Conservation (phyloP, 2,113 vertebrate species). For the Nanorana parkeri region DNA sequence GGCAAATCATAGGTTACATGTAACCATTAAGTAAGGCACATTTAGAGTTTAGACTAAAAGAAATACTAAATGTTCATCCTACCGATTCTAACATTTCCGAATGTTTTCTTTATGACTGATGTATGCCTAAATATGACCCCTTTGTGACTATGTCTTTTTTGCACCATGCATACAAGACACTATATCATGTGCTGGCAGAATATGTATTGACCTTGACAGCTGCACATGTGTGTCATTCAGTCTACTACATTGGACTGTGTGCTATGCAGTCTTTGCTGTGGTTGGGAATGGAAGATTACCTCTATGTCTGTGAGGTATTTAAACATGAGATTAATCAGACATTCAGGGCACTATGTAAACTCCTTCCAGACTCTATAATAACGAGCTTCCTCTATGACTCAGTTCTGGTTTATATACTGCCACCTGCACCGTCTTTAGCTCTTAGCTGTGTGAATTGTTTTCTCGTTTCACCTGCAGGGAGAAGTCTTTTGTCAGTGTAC, state of each 20-base stretch:
- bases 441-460: constrained; percentile 52
- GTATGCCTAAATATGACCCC: no score
- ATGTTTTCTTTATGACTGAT: no score
- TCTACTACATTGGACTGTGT: not conserved
- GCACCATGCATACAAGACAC: no score
- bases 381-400: constrained; percentile 2
- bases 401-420: constrained; percentile 31
- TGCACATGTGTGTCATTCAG: constrained; percentile 11
- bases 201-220: not conserved
- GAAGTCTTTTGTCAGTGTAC: constrained; percentile 37
- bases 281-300: not conserved
- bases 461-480: constrained; percentile 41
- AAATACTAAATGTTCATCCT: no score
- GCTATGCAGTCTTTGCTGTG: not conserved
- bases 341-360: not conserved
- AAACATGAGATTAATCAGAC: not conserved
- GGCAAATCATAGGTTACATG: no score
- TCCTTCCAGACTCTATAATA: constrained; percentile 4
- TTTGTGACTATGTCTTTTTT: no score
- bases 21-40: no score
- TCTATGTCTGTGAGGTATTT: not conserved
- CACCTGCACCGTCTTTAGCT: constrained; percentile 47
- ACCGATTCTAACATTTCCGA: no score
- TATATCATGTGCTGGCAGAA: not conserved
- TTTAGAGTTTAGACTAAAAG: no score